phyloP scores from a whole-genome alignment of 2,113 vertebrate genomes.

The Thermophis baileyi region DNA sequence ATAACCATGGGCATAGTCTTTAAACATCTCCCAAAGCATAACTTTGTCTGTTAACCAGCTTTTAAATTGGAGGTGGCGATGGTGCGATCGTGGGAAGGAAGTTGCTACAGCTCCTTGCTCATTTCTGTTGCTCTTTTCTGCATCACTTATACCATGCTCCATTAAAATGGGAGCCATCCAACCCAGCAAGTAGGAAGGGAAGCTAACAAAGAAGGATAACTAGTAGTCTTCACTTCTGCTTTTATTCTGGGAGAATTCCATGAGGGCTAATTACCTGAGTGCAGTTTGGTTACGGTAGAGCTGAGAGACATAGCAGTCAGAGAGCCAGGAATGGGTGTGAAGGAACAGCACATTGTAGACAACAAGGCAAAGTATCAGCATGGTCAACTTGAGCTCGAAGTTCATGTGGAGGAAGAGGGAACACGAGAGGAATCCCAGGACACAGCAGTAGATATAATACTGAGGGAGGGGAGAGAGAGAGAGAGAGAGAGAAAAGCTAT shows the following conservation, averaged over 20 bases:
- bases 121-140: not conserved
- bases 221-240: not conserved
- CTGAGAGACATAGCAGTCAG: slow-evolving; percentile 68
- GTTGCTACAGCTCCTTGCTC: not conserved
- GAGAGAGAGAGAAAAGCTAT: not conserved
- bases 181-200: not conserved
- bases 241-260: not conserved
- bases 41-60: not conserved
- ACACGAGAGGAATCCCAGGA: slow-evolving; percentile 82
- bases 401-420: slow-evolving; percentile 80
- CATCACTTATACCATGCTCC: not conserved
- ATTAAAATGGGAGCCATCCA: not conserved
- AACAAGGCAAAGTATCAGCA: slow-evolving; percentile 80
- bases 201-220: not conserved
- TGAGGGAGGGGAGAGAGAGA: slow-evolving; percentile 25
- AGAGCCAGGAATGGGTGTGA: slow-evolving; percentile 69
- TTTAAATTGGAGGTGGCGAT: not conserved
- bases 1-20: not conserved
- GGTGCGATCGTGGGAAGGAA: not conserved
- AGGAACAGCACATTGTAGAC: slow-evolving; percentile 84
- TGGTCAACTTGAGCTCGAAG: slow-evolving; percentile 76
- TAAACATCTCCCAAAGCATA: not conserved
- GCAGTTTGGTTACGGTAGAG: slow-evolving; percentile 59
- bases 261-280: slow-evolving; percentile 1
- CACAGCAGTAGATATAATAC: slow-evolving; percentile 88